phyloP scores from a whole-genome alignment of 2,888 invertebrate species.

The Choristoneura rosaceana region DNA sequence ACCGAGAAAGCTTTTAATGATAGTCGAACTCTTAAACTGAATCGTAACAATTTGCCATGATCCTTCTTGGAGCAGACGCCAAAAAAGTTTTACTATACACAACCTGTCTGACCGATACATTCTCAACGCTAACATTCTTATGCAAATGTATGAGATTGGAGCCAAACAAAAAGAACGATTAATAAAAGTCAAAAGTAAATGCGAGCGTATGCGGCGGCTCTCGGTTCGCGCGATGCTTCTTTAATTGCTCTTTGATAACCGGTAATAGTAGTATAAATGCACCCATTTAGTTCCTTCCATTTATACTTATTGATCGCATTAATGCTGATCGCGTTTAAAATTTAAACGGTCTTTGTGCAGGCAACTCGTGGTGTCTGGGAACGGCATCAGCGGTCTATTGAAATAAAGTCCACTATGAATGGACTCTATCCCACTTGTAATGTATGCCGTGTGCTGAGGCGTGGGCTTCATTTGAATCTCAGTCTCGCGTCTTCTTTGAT shows the following conservation, averaged over 20 bases:
- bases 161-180: slow-evolving; percentile 74
- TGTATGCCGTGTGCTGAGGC: slow-evolving; percentile 54
- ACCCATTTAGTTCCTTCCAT: slow-evolving; percentile 67
- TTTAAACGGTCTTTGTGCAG: slow-evolving; percentile 58
- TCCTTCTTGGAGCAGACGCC: slow-evolving; percentile 30
- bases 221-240: slow-evolving; percentile 68
- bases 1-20: neutral
- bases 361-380: slow-evolving; percentile 48
- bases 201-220: slow-evolving; percentile 64
- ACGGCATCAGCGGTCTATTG: slow-evolving; percentile 47
- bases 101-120: slow-evolving; percentile 51
- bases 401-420: slow-evolving; percentile 60
- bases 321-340: slow-evolving; percentile 63
- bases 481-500: slow-evolving; percentile 58
- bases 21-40: slow-evolving; percentile 4
- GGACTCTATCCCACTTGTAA: slow-evolving; percentile 58
- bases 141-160: slow-evolving; percentile 75
- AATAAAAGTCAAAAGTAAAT: slow-evolving; percentile 78
- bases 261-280: slow-evolving; percentile 75
- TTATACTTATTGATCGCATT: slow-evolving; percentile 62
- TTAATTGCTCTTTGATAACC: slow-evolving; percentile 79
- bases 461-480: slow-evolving; percentile 68
- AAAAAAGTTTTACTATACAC: slow-evolving; percentile 42
- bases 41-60: slow-evolving; percentile 13
- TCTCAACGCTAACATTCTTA: slow-evolving; percentile 68